Conservation (phyloP, 1,140 invertebrate genomes). For the Heliothis subflexa region DNA sequence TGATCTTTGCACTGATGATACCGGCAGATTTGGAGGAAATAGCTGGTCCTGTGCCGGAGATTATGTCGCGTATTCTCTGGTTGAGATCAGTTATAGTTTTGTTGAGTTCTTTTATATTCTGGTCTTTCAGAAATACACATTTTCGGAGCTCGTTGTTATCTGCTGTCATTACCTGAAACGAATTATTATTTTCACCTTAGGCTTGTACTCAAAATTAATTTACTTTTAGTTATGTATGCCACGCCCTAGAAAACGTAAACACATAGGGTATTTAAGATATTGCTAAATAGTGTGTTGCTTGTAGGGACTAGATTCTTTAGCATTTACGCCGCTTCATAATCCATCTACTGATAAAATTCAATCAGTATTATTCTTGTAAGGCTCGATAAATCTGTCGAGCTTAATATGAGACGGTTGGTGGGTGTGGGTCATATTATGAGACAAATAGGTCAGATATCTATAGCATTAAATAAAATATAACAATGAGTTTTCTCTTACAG, state of each 20-base stretch:
- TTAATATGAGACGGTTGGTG: no score
- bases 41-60: slow-evolving; percentile 83
- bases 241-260: no score
- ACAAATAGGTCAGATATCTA: no score
- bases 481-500: slow-evolving; percentile 57
- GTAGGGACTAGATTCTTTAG: no score
- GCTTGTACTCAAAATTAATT: no score
- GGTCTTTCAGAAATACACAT: slow-evolving; percentile 82
- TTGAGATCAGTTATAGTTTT: slow-evolving; percentile 84
- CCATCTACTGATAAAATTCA: no score
- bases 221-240: no score
- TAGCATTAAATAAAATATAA: not conserved
- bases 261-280: not conserved
- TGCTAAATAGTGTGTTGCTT: no score
- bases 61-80: slow-evolving; percentile 86
- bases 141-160: slow-evolving; percentile 81
- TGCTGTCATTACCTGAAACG: slow-evolving; percentile 73
- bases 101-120: slow-evolving; percentile 83
- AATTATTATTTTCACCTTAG: not conserved
- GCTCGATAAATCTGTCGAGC: no score
- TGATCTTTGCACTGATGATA: slow-evolving; percentile 85
- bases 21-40: slow-evolving; percentile 84
- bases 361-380: no score
- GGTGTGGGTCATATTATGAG: no score
- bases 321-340: no score